Base-by-base conservation (phyloP, 2,888 invertebrate genomes). In the Drosophila longiperda region DNA sequence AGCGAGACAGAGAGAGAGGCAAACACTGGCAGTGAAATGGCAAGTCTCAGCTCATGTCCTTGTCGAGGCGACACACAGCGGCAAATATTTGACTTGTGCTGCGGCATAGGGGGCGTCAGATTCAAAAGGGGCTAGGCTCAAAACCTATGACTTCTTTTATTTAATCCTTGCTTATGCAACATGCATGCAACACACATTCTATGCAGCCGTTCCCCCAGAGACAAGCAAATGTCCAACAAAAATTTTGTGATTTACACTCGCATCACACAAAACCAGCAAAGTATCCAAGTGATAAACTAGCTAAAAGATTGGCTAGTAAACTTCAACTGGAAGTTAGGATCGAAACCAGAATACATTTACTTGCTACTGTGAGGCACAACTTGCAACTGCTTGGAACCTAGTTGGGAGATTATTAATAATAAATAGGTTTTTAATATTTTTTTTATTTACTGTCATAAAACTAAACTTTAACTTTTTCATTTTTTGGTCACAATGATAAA, bases 141-240 rank as follows among this genome's bases (percentile, higher is more conserved):
- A 66, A 36, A 59, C 52, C 63, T 60, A 50, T 66, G 72, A 64
- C 73, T 73, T 73, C 82, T 87, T 84, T 84, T 89, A 82, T 84
- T 75, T 82, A 89, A 89, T 81, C 82, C 82, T 70, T 85, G 89
- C 87, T 85, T 87, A 89, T 89, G 87, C 89, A 83, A 87, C 84
- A 83, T 89, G 84, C 82, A 75, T 83, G 89, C 45, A 45, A 73
- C 84, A 81, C 73, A 78, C 73, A 78, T 80, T 75, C 78, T 75
- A 72, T 73, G 76, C 79, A 88, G 62, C 70, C 42, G 8, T 26
- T 42, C 29, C 63, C 62, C 42, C n/a, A 36, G 36, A 42, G 53
- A 38, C 69, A 68, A 63, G 53, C 66, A 66, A 80, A 69, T 77
- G 72, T 75, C 79, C 82, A 53, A 64, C 70, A 34, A 50, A 42